Percentiles rank a stretch among this genome's conserved stretches.
Conservation (phyloP, 2,113 vertebrate species). For the Calyptommatus sinebrachiatus region DNA sequence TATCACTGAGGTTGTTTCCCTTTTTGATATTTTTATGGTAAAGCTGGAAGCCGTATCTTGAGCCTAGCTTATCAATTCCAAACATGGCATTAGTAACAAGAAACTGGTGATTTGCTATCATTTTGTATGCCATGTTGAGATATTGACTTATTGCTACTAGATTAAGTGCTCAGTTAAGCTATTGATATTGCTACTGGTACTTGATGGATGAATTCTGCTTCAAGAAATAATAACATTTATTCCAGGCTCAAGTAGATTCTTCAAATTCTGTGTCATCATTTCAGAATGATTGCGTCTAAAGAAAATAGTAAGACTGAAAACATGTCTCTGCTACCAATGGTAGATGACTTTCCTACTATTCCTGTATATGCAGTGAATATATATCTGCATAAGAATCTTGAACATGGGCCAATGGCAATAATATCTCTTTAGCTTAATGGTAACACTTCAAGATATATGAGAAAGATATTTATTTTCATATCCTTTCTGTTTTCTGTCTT, state of each 20-base stretch:
- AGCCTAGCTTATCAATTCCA: not conserved
- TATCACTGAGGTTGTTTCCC: not conserved
- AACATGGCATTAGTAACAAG: not conserved
- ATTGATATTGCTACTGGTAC: not conserved
- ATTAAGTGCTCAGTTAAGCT: slow-evolving; percentile 11
- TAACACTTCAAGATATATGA: not conserved
- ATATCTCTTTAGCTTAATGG: not conserved
- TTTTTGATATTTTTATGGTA: not conserved
- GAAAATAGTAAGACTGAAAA: not conserved
- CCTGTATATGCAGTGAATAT: not conserved
- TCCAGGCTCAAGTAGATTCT: not conserved
- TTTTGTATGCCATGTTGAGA: not conserved
- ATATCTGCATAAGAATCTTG: no score
- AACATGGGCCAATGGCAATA: no score
- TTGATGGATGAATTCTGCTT: not conserved
- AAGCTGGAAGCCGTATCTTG: not conserved
- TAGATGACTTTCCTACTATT: no score
- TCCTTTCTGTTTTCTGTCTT: not conserved
- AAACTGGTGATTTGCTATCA: slow-evolving; percentile 15
- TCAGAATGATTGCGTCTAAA: not conserved
- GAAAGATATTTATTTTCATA: not conserved
- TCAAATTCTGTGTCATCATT: not conserved
- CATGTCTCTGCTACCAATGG: not conserved
- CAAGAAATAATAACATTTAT: not conserved
- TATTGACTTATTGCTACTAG: slow-evolving; percentile 8